phyloP scores from a whole-genome alignment of 2,888 invertebrate genomes.

The Amaurobius ferox region DNA sequence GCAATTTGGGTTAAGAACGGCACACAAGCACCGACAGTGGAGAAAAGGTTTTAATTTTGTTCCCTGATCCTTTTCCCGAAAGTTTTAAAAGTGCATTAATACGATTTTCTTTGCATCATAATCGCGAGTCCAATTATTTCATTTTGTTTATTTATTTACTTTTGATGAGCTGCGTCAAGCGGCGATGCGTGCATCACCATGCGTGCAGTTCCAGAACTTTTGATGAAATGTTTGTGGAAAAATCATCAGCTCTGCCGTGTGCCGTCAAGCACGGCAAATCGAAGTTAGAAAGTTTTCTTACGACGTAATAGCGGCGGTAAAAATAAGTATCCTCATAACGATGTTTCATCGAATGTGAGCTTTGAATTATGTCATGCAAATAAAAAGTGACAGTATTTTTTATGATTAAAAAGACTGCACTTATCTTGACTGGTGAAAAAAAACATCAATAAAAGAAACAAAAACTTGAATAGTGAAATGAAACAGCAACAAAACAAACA shows the following conservation, averaged over 20 bases:
- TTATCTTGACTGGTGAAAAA: too few relatives aligned
- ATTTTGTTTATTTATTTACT: conserved; percentile 49
- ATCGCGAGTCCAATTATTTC: conserved; percentile 63
- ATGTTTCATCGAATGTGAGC: too few relatives aligned
- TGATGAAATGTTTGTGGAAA: conserved; percentile 9
- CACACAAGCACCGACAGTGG: conserved; percentile 42
- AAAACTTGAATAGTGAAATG: too few relatives aligned
- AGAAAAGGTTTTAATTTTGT: conserved; percentile 53
- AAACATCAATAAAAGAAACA: too few relatives aligned
- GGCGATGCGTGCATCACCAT: not conserved
- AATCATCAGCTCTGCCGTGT: conserved; percentile 20
- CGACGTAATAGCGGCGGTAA: not conserved
- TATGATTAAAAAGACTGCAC: too few relatives aligned
- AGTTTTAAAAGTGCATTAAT: conserved; percentile 48
- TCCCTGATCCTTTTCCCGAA: conserved; percentile 52
- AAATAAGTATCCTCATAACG: not conserved
- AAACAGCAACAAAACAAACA: too few relatives aligned
- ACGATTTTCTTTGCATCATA: conserved; percentile 50
- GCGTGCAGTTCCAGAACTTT: not conserved
- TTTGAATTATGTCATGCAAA: too few relatives aligned
- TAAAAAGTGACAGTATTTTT: too few relatives aligned
- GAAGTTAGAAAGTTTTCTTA: not conserved
- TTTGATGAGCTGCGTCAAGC: conserved; percentile 54
- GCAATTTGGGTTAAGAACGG: conserved; percentile 70
- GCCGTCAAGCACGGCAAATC: conserved; percentile 20